Evolutionary conservation across 2,797 vertebrate species (phyloP).

Genomic region (Lepilemur septentrionalis): DNA sequence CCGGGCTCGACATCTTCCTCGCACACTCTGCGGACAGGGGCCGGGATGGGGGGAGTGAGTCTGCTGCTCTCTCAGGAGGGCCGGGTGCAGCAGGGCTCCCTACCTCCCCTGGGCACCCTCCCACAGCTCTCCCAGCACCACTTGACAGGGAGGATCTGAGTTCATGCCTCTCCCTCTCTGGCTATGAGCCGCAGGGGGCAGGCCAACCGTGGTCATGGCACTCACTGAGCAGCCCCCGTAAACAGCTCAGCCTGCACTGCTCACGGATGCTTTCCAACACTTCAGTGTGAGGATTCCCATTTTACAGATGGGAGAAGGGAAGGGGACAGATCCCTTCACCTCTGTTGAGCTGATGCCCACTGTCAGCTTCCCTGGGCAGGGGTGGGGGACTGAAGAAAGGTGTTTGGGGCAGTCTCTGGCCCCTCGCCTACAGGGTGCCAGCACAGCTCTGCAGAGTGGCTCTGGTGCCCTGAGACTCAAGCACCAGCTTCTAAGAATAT

Average conservation of each 20-base stretch:
- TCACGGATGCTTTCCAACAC: background rate
- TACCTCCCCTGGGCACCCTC: background rate
- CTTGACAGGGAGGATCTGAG: background rate
- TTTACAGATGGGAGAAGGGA: background rate
- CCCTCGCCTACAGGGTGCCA: background rate
- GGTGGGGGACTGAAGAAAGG: background rate
- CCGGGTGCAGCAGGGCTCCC: no score
- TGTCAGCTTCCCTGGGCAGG: background rate
- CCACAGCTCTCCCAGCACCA: background rate
- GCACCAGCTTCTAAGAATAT: background rate
- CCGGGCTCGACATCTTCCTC: constrained; percentile 96
- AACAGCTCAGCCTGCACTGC: background rate
- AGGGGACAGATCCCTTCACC: background rate
- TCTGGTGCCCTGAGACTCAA: background rate
- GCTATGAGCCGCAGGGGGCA: background rate
- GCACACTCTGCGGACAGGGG: constrained; percentile 86
- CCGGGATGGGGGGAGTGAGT: background rate
- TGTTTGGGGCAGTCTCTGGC: background rate
- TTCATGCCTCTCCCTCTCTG: background rate
- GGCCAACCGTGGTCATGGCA: background rate
- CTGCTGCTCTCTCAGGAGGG: background rate
- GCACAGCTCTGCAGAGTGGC: background rate
- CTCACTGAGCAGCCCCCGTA: background rate
- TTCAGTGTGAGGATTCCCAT: background rate
- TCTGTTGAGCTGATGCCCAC: background rate